These are phyloP conservation scores for Polypedilum pembai DNA, from an alignment of 1,140 invertebrate species.

Conservation along the genomic window DNA sequence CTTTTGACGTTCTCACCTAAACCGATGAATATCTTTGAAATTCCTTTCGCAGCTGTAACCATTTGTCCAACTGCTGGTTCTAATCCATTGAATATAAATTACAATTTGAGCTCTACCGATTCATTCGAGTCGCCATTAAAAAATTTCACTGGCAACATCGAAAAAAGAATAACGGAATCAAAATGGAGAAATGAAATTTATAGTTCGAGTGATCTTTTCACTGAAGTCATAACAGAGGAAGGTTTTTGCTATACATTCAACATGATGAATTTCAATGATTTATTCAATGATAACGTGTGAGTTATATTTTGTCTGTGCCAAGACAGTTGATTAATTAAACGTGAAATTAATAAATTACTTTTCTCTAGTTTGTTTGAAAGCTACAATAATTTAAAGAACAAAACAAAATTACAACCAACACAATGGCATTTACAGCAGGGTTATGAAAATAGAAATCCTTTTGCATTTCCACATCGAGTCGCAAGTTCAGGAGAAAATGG, in stretches of 20 bases:
- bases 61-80: slow-evolving; percentile 44
- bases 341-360: slow-evolving; percentile 32
- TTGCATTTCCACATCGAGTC: slow-evolving; percentile 18
- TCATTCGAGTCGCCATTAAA: neutral
- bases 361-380: neutral
- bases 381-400: neutral
- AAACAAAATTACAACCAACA: neutral
- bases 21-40: slow-evolving; percentile 53
- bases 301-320: slow-evolving; percentile 26
- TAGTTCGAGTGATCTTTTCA: neutral
- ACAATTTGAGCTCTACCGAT: neutral
- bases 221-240: slow-evolving; percentile 30
- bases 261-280: slow-evolving; percentile 26
- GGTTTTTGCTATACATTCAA: slow-evolving; percentile 31
- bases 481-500: slow-evolving; percentile 21
- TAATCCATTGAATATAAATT: neutral
- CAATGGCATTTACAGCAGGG: slow-evolving; percentile 23
- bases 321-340: slow-evolving; percentile 30
- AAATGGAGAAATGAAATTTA: neutral
- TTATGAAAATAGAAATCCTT: neutral
- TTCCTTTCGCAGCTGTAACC: slow-evolving; percentile 55
- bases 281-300: slow-evolving; percentile 27
- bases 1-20: slow-evolving; percentile 57
- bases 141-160: neutral
- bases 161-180: neutral